Percentiles rank a stretch among this genome's conserved stretches.
phyloP scores from a whole-genome alignment of 2,113 vertebrate genomes.

The cat (Felis catus) region F.catus_Fca126_mat1.0 CM031418.1:88635001-88635500 shows the following conservation, averaged over 20 bases:
- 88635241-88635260: not conserved
- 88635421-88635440: no score
- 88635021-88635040: not conserved
- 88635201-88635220: not conserved
- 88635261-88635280: not conserved
- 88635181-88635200: not conserved
- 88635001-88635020: not conserved
- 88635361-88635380: not conserved
- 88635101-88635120: not conserved
- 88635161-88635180: not conserved
- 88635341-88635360: not conserved
- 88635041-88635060: not conserved
- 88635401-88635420: no score
- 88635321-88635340: not conserved
- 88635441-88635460: no score
- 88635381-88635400: not conserved
- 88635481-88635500: no score
- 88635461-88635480: no score
- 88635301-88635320: not conserved
- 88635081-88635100: not conserved
- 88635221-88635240: not conserved
- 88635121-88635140: not conserved
- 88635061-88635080: not conserved
- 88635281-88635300: not conserved
- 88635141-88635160: not conserved